Evolutionary conservation across 2,797 vertebrate genomes (phyloP).

Genomic region (Enteromius fasciolatus): DNA sequence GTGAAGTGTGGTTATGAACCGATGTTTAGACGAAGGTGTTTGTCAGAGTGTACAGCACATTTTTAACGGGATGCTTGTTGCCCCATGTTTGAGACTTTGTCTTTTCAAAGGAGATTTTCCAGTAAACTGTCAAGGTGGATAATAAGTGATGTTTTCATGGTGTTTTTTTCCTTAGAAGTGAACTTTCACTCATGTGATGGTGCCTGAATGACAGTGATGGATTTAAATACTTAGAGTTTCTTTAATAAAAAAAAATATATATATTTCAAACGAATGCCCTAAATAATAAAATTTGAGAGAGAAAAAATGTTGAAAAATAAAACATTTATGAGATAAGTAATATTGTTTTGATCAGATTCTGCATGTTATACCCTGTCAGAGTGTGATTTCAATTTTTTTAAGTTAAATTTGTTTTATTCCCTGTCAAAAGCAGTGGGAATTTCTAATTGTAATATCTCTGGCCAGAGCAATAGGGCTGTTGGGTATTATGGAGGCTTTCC

Average conservation of each 20-base stretch:
- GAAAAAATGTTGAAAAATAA: background rate
- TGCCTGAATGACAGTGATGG: slow-evolving; percentile 11
- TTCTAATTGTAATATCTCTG: slow-evolving; percentile 17
- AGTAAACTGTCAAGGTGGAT: slow-evolving; percentile 7
- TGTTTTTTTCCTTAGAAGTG: slow-evolving; percentile 3
- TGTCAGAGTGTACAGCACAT: slow-evolving; percentile 23
- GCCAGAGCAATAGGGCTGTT: background rate
- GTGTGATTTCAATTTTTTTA: background rate
- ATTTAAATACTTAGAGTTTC: background rate
- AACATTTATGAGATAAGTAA: background rate
- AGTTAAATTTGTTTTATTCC: background rate
- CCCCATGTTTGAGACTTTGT: background rate
- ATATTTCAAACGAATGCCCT: background rate
- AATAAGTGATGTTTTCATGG: background rate
- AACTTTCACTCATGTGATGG: slow-evolving; percentile 1
- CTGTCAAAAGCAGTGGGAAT: background rate
- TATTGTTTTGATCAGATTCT: background rate
- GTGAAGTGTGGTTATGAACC: slow-evolving; percentile 9
- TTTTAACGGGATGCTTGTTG: background rate
- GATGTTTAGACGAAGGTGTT: slow-evolving; percentile 10
- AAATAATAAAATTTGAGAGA: background rate
- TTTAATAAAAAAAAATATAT: background rate
- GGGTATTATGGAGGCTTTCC: background rate
- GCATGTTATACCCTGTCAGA: background rate
- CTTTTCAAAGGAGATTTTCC: slow-evolving; percentile 1